A percentile compares a stretch with the other conserved stretches of the same genome.
Conservation (phyloP, 2,888 invertebrate species). For the Operophtera brumata region DNA sequence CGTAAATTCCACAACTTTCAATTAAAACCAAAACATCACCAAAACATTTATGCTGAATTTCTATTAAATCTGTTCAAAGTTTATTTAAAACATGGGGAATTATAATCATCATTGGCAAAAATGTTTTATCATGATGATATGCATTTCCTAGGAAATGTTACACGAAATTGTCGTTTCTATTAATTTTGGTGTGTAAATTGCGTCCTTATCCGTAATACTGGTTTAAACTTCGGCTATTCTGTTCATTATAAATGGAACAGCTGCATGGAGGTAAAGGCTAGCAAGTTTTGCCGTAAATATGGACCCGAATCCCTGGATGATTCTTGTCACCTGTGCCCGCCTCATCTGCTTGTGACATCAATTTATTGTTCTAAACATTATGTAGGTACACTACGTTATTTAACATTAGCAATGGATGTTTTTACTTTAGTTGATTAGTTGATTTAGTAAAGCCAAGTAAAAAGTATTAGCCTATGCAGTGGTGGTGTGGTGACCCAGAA, state of each 20-base stretch:
- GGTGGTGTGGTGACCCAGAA: too few relatives aligned
- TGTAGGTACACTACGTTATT: not conserved
- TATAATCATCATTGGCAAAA: too few relatives aligned
- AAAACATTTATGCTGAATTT: too few relatives aligned
- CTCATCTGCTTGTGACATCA: slow-evolving; percentile 33
- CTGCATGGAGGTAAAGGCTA: slow-evolving; percentile 34
- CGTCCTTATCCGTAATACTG: slow-evolving; percentile 6
- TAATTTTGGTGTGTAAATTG: slow-evolving; percentile 12
- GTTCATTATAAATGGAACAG: slow-evolving; percentile 45
- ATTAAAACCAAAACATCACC: too few relatives aligned
- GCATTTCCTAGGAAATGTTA: too few relatives aligned
- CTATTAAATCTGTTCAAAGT: too few relatives aligned
- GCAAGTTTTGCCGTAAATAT: slow-evolving; percentile 56
- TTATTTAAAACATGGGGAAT: too few relatives aligned
- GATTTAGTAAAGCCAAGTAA: too few relatives aligned
- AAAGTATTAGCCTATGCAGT: too few relatives aligned
- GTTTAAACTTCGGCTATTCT: slow-evolving; percentile 51
- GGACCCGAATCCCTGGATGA: slow-evolving; percentile 40
- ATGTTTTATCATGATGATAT: too few relatives aligned
- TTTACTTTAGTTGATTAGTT: too few relatives aligned
- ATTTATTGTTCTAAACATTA: slow-evolving; percentile 20
- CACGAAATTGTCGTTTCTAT: not conserved
- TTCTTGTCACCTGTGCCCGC: slow-evolving; percentile 47
- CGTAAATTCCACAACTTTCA: too few relatives aligned
- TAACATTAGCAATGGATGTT: not conserved